Percentiles rank a stretch among this genome's conserved stretches.
phyloP scores from a whole-genome alignment of 2,888 invertebrate genomes.

The Athalia circularis region DNA sequence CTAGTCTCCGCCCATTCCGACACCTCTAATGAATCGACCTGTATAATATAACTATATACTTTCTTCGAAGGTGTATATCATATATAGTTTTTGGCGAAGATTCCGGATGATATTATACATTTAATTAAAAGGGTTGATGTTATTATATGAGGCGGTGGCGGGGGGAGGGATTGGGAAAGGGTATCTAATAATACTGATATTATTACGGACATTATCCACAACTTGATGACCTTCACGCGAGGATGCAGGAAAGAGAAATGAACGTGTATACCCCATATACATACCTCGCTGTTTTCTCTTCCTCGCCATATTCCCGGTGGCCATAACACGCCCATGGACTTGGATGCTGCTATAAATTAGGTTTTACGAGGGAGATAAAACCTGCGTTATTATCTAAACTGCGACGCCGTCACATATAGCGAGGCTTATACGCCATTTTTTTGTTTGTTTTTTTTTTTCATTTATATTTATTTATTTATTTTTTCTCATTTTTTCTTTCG shows the following conservation, averaged over 20 bases:
- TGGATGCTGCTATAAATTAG: slow-evolving; percentile 72
- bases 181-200: slow-evolving; percentile 57
- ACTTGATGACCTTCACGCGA: slow-evolving; percentile 58
- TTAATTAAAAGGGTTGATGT: slow-evolving; percentile 13
- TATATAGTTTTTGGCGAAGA: too few species aligned
- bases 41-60: too few species aligned
- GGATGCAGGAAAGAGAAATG: slow-evolving; percentile 54
- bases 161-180: neutral
- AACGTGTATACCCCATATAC: neutral
- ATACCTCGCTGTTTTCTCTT: slow-evolving; percentile 24
- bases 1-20: too few species aligned
- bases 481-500: too few species aligned
- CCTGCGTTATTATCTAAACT: slow-evolving; percentile 74
- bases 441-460: neutral
- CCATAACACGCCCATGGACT: slow-evolving; percentile 70
- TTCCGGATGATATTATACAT: neutral
- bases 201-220: slow-evolving; percentile 60
- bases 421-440: slow-evolving; percentile 60
- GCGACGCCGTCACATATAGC: slow-evolving; percentile 71
- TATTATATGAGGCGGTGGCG: neutral
- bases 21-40: too few species aligned
- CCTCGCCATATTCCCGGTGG: slow-evolving; percentile 64
- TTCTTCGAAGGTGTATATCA: too few species aligned
- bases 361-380: slow-evolving; percentile 74
- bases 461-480: neutral